A percentile compares a stretch with the other conserved stretches of the same genome.
These are phyloP conservation scores for Sminthurinus aureus DNA, from an alignment of 2,888 invertebrate genomes.

Conservation along the genomic window DNA sequence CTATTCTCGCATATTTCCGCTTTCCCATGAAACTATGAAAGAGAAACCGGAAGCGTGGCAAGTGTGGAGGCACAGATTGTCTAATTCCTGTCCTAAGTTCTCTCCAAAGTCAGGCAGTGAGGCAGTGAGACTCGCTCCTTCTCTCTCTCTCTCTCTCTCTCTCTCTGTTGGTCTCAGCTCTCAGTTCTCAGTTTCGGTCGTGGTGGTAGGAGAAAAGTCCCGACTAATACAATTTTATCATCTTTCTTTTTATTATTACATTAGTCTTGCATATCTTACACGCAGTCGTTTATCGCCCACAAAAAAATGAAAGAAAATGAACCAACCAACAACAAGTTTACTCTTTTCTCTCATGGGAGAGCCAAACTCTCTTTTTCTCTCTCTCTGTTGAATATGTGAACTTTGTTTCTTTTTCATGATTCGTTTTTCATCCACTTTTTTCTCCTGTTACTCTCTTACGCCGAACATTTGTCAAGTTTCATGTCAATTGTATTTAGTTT, in stretches of 20 bases:
- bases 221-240: constrained; percentile 24
- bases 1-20: constrained; percentile 40
- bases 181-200: neutral
- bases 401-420: neutral
- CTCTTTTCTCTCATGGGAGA: too few relatives aligned
- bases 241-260: constrained; percentile 21
- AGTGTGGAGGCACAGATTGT: constrained; percentile 44
- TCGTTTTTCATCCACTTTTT: neutral
- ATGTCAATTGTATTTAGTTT: neutral
- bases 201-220: neutral
- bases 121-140: constrained; percentile 7
- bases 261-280: constrained; percentile 33
- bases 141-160: neutral
- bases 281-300: neutral
- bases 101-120: neutral
- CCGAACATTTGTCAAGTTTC: neutral
- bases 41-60: constrained; percentile 45
- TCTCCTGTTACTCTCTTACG: constrained; percentile 4
- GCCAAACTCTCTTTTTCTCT: neutral
- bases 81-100: constrained; percentile 32
- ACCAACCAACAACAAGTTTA: neutral
- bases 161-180: constrained; percentile 3
- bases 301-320: neutral
- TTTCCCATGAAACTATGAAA: constrained; percentile 45
- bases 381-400: constrained; percentile 19